These are phyloP conservation scores for Ellobium chinense DNA, from an alignment of 2,888 invertebrate genomes.

Conservation along the genomic window DNA sequence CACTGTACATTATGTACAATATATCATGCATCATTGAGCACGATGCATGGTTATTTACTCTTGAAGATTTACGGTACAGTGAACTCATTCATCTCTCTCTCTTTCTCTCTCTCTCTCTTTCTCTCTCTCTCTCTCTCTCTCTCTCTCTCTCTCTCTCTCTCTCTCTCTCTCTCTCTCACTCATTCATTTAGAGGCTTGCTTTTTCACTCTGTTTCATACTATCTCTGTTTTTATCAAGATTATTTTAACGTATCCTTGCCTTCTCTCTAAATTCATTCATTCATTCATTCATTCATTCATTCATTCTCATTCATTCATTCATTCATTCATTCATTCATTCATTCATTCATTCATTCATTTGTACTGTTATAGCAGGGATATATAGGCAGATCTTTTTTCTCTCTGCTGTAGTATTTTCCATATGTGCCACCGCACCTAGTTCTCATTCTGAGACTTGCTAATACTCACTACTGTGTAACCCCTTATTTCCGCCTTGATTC, in stretches of 20 bases:
- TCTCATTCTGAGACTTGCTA: too few species aligned
- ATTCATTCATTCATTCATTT: not conserved
- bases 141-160: not conserved
- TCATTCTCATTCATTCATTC: not conserved
- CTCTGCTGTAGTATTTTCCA: too few species aligned
- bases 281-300: not conserved
- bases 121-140: constrained; percentile 20
- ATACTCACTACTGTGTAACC: too few species aligned
- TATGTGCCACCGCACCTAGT: too few species aligned
- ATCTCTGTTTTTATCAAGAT: not conserved
- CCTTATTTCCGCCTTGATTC: too few species aligned
- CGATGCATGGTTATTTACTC: too few species aligned
- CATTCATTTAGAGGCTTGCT: not conserved
- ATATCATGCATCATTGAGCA: too few species aligned
- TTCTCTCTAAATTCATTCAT: not conserved
- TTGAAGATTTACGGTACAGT: too few species aligned
- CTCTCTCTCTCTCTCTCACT: not conserved
- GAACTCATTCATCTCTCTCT: not conserved
- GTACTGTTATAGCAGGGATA: too few species aligned
- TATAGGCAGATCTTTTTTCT: too few species aligned
- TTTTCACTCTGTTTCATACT: not conserved
- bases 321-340: not conserved
- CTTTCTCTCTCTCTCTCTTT: not conserved
- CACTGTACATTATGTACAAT: too few species aligned
- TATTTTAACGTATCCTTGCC: not conserved